Percentiles rank a stretch among this genome's conserved stretches.
These are phyloP conservation scores for Penaeus japonicus DNA, from an alignment of 1,140 invertebrate genomes.

Conservation along the genomic window DNA sequence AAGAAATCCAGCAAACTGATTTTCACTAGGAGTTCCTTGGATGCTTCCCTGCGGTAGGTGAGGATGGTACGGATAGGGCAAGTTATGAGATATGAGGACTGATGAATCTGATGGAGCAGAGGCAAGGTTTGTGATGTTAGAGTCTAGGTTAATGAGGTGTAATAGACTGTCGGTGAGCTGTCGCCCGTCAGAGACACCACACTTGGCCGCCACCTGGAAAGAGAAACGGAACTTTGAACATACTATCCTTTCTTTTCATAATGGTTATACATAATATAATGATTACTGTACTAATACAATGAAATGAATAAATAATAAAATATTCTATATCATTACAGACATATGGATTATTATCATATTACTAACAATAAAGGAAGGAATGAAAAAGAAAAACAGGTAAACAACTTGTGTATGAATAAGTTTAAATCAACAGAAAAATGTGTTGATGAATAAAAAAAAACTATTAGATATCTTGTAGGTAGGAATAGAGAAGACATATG, in stretches of 20 bases:
- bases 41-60: not conserved
- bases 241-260: not conserved
- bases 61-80: not conserved
- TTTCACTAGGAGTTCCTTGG: not conserved
- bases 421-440: too few relatives aligned
- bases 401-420: too few relatives aligned
- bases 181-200: slow-evolving; percentile 43
- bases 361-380: not conserved
- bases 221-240: not conserved
- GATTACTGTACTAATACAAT: too few relatives aligned
- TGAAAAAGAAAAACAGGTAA: too few relatives aligned
- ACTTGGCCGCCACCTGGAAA: slow-evolving; percentile 47
- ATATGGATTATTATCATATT: not conserved
- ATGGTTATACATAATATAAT: too few relatives aligned
- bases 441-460: not conserved
- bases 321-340: too few relatives aligned
- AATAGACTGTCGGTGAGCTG: slow-evolving; percentile 38
- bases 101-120: not conserved
- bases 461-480: too few relatives aligned
- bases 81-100: not conserved
- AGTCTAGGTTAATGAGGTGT: slow-evolving; percentile 41
- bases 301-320: too few relatives aligned
- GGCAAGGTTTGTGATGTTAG: not conserved
- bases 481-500: too few relatives aligned
- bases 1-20: slow-evolving; percentile 1